These are phyloP conservation scores for Chaunax sp. DNA, from an alignment of 2,797 vertebrate genomes.

Conservation along the genomic window DNA sequence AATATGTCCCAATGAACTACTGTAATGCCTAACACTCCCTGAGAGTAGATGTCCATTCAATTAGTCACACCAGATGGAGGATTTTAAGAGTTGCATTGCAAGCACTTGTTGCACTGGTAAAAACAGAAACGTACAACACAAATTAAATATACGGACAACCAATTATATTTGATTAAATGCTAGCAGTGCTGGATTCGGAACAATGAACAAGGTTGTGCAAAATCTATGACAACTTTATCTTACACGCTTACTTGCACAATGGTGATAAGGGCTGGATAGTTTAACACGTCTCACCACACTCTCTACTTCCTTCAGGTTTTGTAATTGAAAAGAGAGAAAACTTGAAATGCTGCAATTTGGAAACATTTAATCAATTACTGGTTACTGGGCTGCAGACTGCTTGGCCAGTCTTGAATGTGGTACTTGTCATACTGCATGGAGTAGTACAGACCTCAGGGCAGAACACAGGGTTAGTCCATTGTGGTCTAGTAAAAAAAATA, in stretches of 20 bases:
- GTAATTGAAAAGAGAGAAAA: background rate
- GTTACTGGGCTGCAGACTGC: background rate
- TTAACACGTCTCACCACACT: background rate
- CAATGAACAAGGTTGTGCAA: conserved; percentile 3
- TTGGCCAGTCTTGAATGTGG: conserved; percentile 30
- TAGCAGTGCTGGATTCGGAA: background rate
- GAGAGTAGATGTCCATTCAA: conserved; percentile 5
- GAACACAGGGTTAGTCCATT: conserved; percentile 27
- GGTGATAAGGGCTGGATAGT: background rate
- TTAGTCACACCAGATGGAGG: conserved; percentile 22
- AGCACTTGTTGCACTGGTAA: conserved; percentile 14
- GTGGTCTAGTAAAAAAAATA: conserved; percentile 30
- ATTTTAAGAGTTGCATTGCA: conserved; percentile 8
- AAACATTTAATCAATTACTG: background rate
- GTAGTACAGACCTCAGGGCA: conserved; percentile 32
- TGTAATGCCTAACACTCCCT: conserved; percentile 3
- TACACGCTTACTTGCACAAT: background rate
- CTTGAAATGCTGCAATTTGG: background rate
- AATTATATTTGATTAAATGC: conserved; percentile 12
- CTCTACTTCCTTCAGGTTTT: background rate
- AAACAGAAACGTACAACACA: conserved; percentile 9
- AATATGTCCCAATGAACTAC: too few species aligned
- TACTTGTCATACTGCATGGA: conserved; percentile 16
- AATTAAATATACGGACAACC: conserved; percentile 9
- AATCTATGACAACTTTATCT: background rate